Evolutionary conservation across 37 sponge, comb jelly and placozoan genomes (phyloP).

Genomic region (Amphimedon queenslandica): DNA sequence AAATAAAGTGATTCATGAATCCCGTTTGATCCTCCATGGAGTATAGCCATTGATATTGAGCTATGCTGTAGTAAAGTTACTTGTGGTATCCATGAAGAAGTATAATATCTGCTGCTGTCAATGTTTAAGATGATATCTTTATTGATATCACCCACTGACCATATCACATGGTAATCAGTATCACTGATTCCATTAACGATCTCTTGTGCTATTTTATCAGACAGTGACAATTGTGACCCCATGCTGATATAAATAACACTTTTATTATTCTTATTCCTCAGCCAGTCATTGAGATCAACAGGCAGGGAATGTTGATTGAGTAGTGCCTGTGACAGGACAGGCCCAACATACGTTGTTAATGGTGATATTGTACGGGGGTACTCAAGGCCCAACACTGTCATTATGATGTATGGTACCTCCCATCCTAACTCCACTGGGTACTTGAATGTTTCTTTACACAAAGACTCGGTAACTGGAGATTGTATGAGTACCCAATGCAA

Average conservation of each 20-base stretch:
- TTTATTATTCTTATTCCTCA: constrained; percentile 6
- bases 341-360: constrained; percentile 37
- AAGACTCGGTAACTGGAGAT: neutral
- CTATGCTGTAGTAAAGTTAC: constrained; percentile 29
- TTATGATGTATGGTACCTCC: neutral
- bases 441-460: neutral
- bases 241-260: constrained; percentile 69
- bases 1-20: constrained; percentile 46
- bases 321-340: constrained; percentile 11
- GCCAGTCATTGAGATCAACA: constrained; percentile 35
- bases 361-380: constrained; percentile 35
- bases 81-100: constrained; percentile 62
- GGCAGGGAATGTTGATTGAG: neutral
- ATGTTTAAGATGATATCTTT: constrained; percentile 17
- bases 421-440: neutral
- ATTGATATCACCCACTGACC: constrained; percentile 41
- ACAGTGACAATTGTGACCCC: constrained; percentile 25
- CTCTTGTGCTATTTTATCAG: constrained; percentile 8
- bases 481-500: neutral
- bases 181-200: constrained; percentile 25
- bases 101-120: constrained; percentile 19
- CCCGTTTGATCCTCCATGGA: constrained; percentile 64
- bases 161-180: constrained; percentile 27
- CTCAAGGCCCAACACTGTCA: constrained; percentile 35
- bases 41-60: constrained; percentile 30